Base-by-base conservation (phyloP, 2,888 invertebrate species). In the Adineta ricciae region DNA sequence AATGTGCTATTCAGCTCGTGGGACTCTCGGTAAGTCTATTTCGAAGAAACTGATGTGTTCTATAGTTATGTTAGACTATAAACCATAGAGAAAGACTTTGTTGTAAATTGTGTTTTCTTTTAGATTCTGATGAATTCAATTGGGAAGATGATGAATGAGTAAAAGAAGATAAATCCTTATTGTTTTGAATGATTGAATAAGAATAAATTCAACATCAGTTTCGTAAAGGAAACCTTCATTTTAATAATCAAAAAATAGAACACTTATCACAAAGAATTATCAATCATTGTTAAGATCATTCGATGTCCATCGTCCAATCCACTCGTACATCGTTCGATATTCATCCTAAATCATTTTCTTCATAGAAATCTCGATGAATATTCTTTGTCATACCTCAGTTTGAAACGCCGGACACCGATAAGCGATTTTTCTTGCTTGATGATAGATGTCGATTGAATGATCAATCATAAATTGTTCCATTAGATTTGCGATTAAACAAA, bases 381-480 rank as follows among this genome's bases (percentile, higher is more conserved):
- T 21, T 9, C 3, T 16, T 16, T 9, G 16, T 14, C n/a, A 5
- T 41, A 78, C 78, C 3, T 41, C 41, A 8, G 41, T 41, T 24
- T 8, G 78, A 78, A 78, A 78, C n/a, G 19, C 38, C 16, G 78
- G 14, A 41, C 78, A 78, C n/a, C 9, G 3, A 41, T 24, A 24
- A 14, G 78, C 38, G 41, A 78, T 78, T 78, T 78, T 78, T 78
- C 41, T 78, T n/a, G 41, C 41, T 41, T 78, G 38, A 78, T 78
- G 41, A 41, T 41, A 38, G 41, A 78, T 14, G 41, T 78, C 78
- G 4, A 2, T 8, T 38, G 8, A 2, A 41, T 41, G 21, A 41
- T 78, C 78, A 78, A 41, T 41, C n/a, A 7, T 21, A 3, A 78
- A 38, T 78, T 78, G 78, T 41, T 78, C 41, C 78, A 78, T 78